Conservation (phyloP, 2,113 vertebrate species). For the Neopipo cinnamomea region DNA sequence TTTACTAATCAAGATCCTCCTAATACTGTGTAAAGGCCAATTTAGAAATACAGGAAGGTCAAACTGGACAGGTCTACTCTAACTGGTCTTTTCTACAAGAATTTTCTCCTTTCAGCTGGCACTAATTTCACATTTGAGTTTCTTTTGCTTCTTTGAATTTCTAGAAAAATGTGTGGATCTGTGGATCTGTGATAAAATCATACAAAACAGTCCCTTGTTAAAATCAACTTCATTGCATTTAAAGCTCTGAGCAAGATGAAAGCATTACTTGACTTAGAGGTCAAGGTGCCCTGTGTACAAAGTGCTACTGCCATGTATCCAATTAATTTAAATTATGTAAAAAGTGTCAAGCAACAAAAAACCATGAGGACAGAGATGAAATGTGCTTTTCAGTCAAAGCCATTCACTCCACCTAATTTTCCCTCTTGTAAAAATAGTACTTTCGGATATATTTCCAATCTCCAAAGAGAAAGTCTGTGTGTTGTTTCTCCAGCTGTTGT, state of each 20-base stretch:
- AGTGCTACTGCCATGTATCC: neutral
- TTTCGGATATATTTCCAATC: neutral
- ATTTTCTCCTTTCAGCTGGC: neutral
- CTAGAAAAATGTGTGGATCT: neutral
- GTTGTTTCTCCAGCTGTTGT: neutral
- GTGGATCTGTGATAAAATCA: neutral
- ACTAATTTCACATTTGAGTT: neutral
- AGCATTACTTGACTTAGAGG: neutral
- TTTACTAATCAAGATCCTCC: neutral
- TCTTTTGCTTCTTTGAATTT: neutral
- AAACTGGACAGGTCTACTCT: neutral
- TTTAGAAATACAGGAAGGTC: neutral
- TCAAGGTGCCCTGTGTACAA: neutral
- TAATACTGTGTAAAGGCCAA: neutral
- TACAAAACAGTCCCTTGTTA: neutral
- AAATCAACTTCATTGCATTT: neutral
- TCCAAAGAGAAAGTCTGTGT: slow-evolving; percentile 19
- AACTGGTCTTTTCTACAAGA: neutral
- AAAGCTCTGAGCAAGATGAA: neutral
- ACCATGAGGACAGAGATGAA: neutral
- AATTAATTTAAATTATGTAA: neutral
- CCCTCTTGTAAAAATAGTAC: slow-evolving; percentile 2
- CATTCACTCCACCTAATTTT: slow-evolving; percentile 5
- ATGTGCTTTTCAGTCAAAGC: neutral
- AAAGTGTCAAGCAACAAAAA: neutral